A percentile compares a stretch with the other conserved stretches of the same genome.
Conservation (phyloP, 2,888 invertebrate species). For the Torymus texanus region DNA sequence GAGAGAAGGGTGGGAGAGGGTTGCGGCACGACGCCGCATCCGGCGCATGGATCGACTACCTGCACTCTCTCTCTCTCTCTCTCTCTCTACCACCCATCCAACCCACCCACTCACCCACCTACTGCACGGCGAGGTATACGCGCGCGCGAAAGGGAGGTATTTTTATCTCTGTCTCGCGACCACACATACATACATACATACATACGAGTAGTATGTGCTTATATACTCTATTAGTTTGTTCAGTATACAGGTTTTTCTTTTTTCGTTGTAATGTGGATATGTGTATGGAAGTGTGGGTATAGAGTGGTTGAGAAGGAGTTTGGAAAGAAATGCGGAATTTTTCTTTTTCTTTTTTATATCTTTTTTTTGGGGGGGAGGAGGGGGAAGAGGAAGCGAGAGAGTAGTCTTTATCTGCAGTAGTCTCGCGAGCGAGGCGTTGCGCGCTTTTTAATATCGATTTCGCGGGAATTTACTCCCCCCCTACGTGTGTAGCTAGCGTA, state of each 20-base stretch:
- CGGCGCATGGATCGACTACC: conserved; percentile 72
- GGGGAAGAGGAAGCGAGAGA: too few relatives aligned
- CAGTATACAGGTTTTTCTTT: not conserved
- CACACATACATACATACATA: not conserved
- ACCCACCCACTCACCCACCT: too few relatives aligned
- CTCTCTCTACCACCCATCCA: not conserved
- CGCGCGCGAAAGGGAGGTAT: not conserved
- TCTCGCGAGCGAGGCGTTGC: not conserved
- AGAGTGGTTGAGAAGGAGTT: too few relatives aligned
- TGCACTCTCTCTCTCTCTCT: conserved; percentile 16
- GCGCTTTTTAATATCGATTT: not conserved
- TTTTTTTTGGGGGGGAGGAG: too few relatives aligned
- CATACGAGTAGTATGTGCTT: not conserved
- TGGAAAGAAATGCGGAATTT: too few relatives aligned
- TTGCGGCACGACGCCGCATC: conserved; percentile 63
- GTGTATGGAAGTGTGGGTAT: too few relatives aligned
- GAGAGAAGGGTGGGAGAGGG: conserved; percentile 64
- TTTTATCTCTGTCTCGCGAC: not conserved
- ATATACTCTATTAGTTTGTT: conserved; percentile 33
- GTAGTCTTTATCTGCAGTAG: not conserved
- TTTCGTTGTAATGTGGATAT: not conserved
- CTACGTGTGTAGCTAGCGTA: too few relatives aligned
- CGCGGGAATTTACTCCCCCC: not conserved
- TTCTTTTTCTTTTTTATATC: too few relatives aligned
- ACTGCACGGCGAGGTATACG: too few relatives aligned